These are phyloP conservation scores for Calliopum simillimum DNA, from an alignment of 2,888 invertebrate species.

Conservation along the genomic window DNA sequence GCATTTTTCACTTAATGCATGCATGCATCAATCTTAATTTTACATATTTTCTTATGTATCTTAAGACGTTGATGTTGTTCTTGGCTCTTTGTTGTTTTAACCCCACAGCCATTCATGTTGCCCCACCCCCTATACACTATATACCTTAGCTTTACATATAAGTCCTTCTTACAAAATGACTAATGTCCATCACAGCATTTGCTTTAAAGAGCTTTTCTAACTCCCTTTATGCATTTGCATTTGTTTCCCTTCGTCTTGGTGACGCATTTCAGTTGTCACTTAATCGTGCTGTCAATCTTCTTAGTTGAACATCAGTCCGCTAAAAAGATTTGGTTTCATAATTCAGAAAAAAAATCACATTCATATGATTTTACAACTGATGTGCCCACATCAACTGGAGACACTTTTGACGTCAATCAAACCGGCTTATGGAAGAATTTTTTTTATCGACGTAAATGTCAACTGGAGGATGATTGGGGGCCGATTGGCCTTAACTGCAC, in stretches of 20 bases:
- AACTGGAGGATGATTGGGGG: slow-evolving; percentile 57
- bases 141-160: neutral
- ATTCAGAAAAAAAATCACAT: neutral
- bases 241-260: neutral
- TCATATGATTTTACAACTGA: slow-evolving; percentile 1
- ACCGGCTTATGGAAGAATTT: slow-evolving; percentile 46
- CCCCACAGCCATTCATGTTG: too few species aligned
- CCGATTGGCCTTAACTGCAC: slow-evolving; percentile 59
- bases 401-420: neutral
- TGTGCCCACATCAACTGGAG: slow-evolving; percentile 1
- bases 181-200: neutral
- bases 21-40: too few species aligned
- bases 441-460: slow-evolving; percentile 56
- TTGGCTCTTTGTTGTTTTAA: too few species aligned
- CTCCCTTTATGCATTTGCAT: neutral
- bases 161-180: neutral
- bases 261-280: neutral
- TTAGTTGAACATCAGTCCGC: slow-evolving; percentile 50
- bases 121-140: neutral
- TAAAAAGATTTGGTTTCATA: slow-evolving; percentile 41
- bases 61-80: too few species aligned
- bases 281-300: slow-evolving; percentile 41
- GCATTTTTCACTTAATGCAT: too few species aligned
- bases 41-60: too few species aligned
- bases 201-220: neutral